phyloP scores from a whole-genome alignment of 2,888 invertebrate species.

The Abscondita cerata region DNA sequence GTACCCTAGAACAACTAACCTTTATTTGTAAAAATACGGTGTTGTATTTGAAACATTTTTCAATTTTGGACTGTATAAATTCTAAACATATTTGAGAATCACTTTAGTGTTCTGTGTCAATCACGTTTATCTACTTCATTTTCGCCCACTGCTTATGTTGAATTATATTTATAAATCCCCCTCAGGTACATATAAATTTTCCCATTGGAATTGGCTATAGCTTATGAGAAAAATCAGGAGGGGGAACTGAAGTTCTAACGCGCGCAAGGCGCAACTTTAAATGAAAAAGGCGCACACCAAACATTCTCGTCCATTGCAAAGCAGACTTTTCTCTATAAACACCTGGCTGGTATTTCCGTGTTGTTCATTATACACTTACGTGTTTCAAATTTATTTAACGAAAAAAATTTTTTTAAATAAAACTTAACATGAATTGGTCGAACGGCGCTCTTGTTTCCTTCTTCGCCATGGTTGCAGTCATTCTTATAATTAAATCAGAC shows the following conservation, averaged over 20 bases:
- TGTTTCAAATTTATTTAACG: background rate
- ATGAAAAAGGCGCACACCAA: slow-evolving; percentile 50
- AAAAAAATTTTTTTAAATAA: background rate
- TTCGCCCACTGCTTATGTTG: background rate
- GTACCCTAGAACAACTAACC: no score
- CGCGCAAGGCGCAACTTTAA: slow-evolving; percentile 48
- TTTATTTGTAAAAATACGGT: no score
- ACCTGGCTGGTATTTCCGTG: slow-evolving; percentile 21
- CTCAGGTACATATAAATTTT: slow-evolving; percentile 7
- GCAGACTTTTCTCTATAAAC: slow-evolving; percentile 33
- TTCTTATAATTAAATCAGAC: slow-evolving; percentile 41
- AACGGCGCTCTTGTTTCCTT: slow-evolving; percentile 35
- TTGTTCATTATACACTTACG: slow-evolving; percentile 7
- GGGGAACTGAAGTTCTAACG: slow-evolving; percentile 26
- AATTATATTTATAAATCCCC: background rate
- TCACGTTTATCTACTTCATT: no score
- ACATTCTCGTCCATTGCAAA: slow-evolving; percentile 44
- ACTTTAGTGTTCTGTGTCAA: no score
- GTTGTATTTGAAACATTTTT: no score
- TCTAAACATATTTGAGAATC: no score
- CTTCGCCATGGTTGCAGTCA: slow-evolving; percentile 37
- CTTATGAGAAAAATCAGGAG: slow-evolving; percentile 13
- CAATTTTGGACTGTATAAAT: no score
- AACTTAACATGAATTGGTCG: slow-evolving; percentile 23
- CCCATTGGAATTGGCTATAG: slow-evolving; percentile 14